A percentile compares a stretch with the other conserved stretches of the same genome.
phyloP scores from a whole-genome alignment of 2,113 vertebrate genomes.

The Smithornis capensis region DNA sequence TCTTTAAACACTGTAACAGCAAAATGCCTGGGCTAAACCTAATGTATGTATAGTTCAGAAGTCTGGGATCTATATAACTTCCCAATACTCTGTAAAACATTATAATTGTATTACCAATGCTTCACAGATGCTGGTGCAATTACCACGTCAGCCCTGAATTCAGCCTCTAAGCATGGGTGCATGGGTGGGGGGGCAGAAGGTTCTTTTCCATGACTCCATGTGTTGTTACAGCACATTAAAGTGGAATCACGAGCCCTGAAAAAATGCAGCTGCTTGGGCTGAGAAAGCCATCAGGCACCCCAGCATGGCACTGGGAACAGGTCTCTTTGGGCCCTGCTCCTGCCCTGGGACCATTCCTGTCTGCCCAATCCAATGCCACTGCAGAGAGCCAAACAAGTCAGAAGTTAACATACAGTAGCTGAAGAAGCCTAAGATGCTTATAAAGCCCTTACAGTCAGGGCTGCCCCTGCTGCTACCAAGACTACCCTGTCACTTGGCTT shows the following conservation, averaged over 20 bases:
- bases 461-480: no score
- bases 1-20: neutral
- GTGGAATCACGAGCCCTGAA: neutral
- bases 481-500: neutral
- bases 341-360: neutral
- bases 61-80: neutral
- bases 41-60: accelerated
- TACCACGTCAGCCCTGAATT: neutral
- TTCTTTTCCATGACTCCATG: neutral
- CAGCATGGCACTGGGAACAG: neutral
- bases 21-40: neutral
- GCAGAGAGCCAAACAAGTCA: accelerated
- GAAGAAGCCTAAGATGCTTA: neutral
- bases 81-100: neutral
- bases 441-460: neutral
- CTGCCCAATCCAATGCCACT: neutral
- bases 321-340: neutral
- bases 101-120: accelerated
- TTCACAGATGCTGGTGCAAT: neutral
- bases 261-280: neutral
- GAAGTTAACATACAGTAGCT: neutral
- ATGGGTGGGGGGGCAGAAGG: neutral
- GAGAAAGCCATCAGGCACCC: neutral
- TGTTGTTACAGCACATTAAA: neutral
- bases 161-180: neutral